Conservation (phyloP, 2,797 vertebrate genomes). For the Crenichthys baileyi region DNA sequence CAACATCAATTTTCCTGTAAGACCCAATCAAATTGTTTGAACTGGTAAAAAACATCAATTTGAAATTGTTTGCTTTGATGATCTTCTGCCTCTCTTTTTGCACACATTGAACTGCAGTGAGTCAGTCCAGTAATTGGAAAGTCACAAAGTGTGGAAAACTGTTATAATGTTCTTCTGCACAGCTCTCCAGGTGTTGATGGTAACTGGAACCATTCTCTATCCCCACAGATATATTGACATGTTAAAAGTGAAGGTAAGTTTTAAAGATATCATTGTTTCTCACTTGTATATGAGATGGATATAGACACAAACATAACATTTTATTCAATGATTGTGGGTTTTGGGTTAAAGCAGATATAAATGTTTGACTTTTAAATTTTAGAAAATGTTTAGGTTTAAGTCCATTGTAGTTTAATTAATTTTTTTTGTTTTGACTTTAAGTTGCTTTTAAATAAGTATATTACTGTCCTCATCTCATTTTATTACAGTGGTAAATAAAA, state of each 20-base stretch:
- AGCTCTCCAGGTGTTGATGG: background rate
- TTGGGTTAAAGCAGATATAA: background rate
- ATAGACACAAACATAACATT: background rate
- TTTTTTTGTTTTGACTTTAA: background rate
- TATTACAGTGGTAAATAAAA: no score
- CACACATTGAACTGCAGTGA: slow-evolving; percentile 5
- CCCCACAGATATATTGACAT: background rate
- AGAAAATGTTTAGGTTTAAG: background rate
- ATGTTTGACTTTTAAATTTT: background rate
- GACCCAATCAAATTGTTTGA: slow-evolving; percentile 12
- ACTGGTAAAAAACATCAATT: slow-evolving; percentile 28
- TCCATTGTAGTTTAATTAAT: background rate
- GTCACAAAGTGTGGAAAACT: background rate
- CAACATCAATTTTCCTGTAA: slow-evolving; percentile 9
- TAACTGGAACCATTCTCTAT: background rate
- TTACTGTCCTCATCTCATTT: no score
- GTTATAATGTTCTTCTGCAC: background rate
- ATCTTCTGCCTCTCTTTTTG: background rate
- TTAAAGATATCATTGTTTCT: background rate
- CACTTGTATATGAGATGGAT: no score
- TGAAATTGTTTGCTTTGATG: slow-evolving; percentile 18
- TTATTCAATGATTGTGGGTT: background rate
- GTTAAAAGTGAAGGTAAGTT: background rate
- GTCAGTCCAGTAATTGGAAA: background rate
- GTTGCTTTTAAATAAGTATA: background rate